Percentiles rank a stretch among this genome's conserved stretches.
Evolutionary conservation across 2,113 vertebrate species (phyloP).

Genomic region (Proterorhinus semilunaris): DNA sequence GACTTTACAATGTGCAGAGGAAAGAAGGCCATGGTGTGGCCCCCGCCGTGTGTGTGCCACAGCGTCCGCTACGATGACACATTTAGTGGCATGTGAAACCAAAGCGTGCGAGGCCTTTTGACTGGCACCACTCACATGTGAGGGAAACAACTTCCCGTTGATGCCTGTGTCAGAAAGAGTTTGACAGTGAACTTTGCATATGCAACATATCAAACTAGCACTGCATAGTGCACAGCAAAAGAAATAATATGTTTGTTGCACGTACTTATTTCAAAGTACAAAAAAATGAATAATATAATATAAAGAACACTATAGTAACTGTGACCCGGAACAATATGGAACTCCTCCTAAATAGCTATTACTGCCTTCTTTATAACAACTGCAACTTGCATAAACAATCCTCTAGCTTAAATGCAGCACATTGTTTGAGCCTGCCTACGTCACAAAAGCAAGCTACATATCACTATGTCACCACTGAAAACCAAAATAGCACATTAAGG

Average conservation of each 20-base stretch:
- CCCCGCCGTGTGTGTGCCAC: slow-evolving; percentile 29
- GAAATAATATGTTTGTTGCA: too few relatives aligned
- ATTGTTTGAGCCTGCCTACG: neutral
- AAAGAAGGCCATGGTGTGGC: slow-evolving; percentile 25
- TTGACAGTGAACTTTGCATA: slow-evolving; percentile 7
- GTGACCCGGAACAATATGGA: too few relatives aligned
- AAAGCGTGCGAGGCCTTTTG: slow-evolving; percentile 29
- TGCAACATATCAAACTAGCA: neutral
- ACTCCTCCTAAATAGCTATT: too few relatives aligned
- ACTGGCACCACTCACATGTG: slow-evolving; percentile 46
- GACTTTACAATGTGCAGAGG: slow-evolving; percentile 51
- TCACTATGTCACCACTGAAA: neutral
- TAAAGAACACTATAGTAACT: too few relatives aligned
- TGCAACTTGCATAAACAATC: too few relatives aligned
- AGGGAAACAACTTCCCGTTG: slow-evolving; percentile 45
- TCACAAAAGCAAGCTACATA: neutral
- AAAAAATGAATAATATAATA: too few relatives aligned
- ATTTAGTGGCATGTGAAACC: slow-evolving; percentile 57
- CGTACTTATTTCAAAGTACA: too few relatives aligned
- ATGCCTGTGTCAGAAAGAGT: slow-evolving; percentile 21
- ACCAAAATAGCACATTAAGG: neutral
- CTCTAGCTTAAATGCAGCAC: too few relatives aligned
- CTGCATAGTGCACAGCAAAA: slow-evolving; percentile 1
- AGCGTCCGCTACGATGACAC: slow-evolving; percentile 49
- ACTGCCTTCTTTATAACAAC: too few relatives aligned